Percentiles rank a stretch among this genome's conserved stretches.
Conservation (phyloP, 2,888 invertebrate species). For the Silvanus unidentatus region DNA sequence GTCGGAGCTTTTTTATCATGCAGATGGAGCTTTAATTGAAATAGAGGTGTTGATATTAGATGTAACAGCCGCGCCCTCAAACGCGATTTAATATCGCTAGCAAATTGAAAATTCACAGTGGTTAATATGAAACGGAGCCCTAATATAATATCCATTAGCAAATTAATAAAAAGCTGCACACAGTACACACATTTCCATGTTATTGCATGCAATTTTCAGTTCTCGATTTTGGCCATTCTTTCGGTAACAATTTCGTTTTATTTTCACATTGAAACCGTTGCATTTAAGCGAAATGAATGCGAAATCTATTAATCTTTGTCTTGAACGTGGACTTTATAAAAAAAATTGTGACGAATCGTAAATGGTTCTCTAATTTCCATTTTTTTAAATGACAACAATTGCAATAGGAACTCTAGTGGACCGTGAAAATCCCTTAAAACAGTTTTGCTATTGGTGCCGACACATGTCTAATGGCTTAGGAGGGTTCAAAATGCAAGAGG, state of each 20-base stretch:
- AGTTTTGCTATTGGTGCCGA: too few species aligned
- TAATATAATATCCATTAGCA: constrained; percentile 40
- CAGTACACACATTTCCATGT: not conserved
- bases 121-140: constrained; percentile 34
- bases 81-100: constrained; percentile 20
- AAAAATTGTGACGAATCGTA: constrained; percentile 12
- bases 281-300: too few species aligned
- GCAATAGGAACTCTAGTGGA: too few species aligned
- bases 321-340: too few species aligned
- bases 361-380: constrained; percentile 28
- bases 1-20: constrained; percentile 1
- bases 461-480: too few species aligned
- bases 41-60: constrained; percentile 21
- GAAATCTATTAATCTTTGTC: too few species aligned
- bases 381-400: constrained; percentile 8
- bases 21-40: constrained; percentile 23
- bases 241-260: too few species aligned
- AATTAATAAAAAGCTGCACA: constrained; percentile 33
- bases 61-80: constrained; percentile 24
- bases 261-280: too few species aligned
- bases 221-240: too few species aligned
- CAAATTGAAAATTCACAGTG: constrained; percentile 39
- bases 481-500: too few species aligned
- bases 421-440: too few species aligned
- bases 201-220: too few species aligned